A percentile compares a stretch with the other conserved stretches of the same genome.
phyloP scores from a whole-genome alignment of 2,113 vertebrate genomes.

The Mormyrus iriodes region DNA sequence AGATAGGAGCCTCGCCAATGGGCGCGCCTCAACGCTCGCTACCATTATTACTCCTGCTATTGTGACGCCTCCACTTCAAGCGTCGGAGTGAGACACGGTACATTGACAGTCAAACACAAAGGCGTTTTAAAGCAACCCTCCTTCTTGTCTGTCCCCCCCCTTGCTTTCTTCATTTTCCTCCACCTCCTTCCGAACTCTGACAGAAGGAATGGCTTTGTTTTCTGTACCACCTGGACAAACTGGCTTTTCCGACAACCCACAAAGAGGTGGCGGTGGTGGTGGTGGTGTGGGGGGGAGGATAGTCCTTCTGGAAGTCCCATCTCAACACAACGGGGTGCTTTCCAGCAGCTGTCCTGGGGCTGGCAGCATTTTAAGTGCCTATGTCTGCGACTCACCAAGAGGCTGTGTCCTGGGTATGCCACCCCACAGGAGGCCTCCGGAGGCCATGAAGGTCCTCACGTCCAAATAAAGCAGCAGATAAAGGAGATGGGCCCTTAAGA shows the following conservation, averaged over 20 bases:
- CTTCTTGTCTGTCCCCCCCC: conserved; percentile 2
- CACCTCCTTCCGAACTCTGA: conserved; percentile 24
- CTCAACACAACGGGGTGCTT: not conserved
- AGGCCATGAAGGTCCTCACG: not conserved
- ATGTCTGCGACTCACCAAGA: not conserved
- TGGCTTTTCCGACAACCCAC: conserved; percentile 37
- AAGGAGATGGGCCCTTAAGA: not conserved
- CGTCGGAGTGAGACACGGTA: conserved; percentile 41
- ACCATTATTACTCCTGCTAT: conserved; percentile 38
- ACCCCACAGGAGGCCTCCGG: not conserved
- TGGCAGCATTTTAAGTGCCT: not conserved
- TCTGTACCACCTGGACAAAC: conserved; percentile 40
- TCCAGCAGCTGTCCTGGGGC: not conserved
- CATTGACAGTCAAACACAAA: conserved; percentile 43
- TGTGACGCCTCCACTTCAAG: conserved; percentile 49
- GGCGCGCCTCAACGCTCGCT: conserved; percentile 45
- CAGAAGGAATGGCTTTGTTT: conserved; percentile 25
- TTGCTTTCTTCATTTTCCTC: conserved; percentile 9
- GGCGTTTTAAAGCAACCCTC: conserved; percentile 35
- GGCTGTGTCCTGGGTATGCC: not conserved
- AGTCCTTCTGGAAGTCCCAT: not conserved
- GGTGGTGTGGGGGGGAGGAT: not conserved
- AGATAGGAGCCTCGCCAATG: conserved; percentile 50
- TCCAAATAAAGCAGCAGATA: not conserved
- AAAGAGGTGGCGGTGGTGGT: not conserved